Conservation (phyloP, 2,888 invertebrate species). For the Brachylomia viminalis region DNA sequence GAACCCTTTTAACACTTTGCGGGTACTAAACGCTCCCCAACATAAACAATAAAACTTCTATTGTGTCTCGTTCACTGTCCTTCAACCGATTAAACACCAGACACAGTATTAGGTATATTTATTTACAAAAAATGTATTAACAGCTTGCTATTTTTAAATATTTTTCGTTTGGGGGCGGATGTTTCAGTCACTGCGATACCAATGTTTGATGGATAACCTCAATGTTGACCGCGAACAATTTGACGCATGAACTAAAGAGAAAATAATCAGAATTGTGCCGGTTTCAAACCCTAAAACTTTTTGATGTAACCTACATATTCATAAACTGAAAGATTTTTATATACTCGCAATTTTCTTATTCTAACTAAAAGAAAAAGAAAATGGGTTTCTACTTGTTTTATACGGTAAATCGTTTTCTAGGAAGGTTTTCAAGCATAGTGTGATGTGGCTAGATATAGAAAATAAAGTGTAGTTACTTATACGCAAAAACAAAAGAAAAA, state of each 20-base stretch:
- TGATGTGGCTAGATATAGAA: neutral
- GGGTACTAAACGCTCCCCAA: neutral
- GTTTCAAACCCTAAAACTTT: neutral
- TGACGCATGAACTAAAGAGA: slow-evolving; percentile 18
- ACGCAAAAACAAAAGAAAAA: neutral
- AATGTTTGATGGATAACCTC: neutral
- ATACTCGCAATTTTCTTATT: neutral
- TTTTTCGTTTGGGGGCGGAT: slow-evolving; percentile 4
- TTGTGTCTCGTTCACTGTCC: neutral
- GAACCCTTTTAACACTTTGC: neutral
- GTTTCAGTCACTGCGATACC: slow-evolving; percentile 4
- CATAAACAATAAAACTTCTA: neutral
- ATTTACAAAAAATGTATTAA: neutral
- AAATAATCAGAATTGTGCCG: neutral
- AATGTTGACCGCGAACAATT: neutral
- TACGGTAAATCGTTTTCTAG: slow-evolving; percentile 7
- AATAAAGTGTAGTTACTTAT: neutral
- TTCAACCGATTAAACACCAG: neutral
- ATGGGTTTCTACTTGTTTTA: neutral
- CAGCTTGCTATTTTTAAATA: neutral
- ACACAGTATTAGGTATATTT: neutral
- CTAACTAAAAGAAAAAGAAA: slow-evolving; percentile 9
- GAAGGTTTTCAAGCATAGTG: neutral
- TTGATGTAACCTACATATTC: neutral
- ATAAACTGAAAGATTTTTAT: slow-evolving; percentile 5